A percentile compares a stretch with the other conserved stretches of the same genome.
phyloP scores from a whole-genome alignment of 2,797 vertebrate species.

The Adelosebastes latens region DNA sequence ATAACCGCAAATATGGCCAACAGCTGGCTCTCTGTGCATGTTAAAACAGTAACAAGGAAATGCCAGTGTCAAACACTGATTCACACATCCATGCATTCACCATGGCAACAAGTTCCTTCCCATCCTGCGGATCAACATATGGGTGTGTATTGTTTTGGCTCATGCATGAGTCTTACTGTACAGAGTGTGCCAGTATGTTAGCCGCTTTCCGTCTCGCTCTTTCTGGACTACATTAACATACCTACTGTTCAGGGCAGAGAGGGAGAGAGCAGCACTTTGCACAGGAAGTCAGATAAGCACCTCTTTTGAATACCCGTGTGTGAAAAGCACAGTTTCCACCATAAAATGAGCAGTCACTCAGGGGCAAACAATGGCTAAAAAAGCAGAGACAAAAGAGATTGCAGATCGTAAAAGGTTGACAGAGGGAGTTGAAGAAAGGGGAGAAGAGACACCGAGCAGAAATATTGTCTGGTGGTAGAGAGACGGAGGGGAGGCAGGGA shows the following conservation, averaged over 20 bases:
- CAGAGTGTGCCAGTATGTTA: neutral
- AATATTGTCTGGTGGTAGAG: conserved; percentile 52
- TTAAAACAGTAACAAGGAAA: conserved; percentile 27
- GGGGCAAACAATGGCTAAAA: conserved; percentile 21
- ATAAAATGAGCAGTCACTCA: conserved; percentile 28
- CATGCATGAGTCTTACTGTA: neutral
- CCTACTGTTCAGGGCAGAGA: conserved; percentile 2
- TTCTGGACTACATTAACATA: neutral
- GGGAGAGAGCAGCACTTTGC: conserved; percentile 4
- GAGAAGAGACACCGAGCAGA: conserved; percentile 26
- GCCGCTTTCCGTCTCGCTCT: neutral
- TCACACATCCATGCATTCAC: conserved; percentile 47
- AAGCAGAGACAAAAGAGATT: conserved; percentile 6
- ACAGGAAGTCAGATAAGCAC: conserved; percentile 32
- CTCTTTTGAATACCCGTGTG: conserved; percentile 9
- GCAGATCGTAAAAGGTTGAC: conserved; percentile 29
- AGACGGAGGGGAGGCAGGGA: conserved; percentile 48
- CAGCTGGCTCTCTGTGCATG: conserved; percentile 18
- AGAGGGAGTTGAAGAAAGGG: conserved; percentile 19
- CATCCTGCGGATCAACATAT: conserved; percentile 9
- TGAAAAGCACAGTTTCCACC: conserved; percentile 22
- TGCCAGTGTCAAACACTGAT: conserved; percentile 21
- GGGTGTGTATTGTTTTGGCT: conserved; percentile 24
- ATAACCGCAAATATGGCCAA: neutral
- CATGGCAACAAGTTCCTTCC: conserved; percentile 66